phyloP scores from a whole-genome alignment of 2,797 vertebrate species.

The Basileuterus tristriatus region DNA sequence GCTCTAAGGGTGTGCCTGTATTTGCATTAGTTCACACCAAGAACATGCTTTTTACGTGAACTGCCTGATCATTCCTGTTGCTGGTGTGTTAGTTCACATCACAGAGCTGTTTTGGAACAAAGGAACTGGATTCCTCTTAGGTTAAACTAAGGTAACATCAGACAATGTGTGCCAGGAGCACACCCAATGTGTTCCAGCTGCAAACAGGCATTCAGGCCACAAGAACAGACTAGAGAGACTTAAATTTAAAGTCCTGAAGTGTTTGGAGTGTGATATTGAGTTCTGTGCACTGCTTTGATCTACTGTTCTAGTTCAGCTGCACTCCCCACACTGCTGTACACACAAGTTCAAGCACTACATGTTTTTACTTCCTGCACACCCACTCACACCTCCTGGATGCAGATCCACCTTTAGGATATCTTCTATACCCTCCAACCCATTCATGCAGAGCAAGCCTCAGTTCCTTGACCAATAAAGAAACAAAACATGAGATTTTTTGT shows the following conservation, averaged over 20 bases:
- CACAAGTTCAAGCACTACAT: neutral
- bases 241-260: neutral
- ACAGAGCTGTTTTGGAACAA: neutral
- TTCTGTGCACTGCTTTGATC: neutral
- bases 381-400: neutral
- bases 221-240: neutral
- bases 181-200: neutral
- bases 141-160: neutral
- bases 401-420: neutral
- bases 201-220: neutral
- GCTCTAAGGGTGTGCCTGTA: neutral
- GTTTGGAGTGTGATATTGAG: neutral
- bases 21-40: neutral
- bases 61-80: neutral
- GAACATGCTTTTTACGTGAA: neutral
- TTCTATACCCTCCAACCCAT: neutral
- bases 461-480: neutral
- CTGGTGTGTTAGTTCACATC: neutral
- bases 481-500: neutral
- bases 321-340: neutral
- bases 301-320: neutral
- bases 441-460: neutral
- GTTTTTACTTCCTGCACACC: neutral
- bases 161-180: neutral
- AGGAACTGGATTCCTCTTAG: neutral